Base-by-base conservation (phyloP, 2,113 vertebrate species). In the Zapornia atra region DNA sequence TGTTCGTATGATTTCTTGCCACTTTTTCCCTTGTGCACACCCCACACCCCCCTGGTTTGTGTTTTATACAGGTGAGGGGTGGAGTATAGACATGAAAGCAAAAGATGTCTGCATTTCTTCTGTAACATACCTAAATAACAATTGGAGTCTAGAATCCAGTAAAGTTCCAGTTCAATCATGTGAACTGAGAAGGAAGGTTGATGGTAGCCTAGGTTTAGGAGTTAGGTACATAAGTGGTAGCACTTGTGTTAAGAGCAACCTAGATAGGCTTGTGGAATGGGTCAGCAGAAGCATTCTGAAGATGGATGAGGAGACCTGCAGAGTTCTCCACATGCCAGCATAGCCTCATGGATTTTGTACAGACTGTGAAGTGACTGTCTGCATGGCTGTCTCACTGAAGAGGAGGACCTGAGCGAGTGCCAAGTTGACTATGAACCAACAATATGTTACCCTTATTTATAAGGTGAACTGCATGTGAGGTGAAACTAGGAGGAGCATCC, bases 251-350 rank as follows among this genome's bases (percentile, higher is more conserved):
- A 10, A 34, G 36, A 59, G 56, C 21, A 20, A 29, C 18, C 53
- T 66, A 15, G 42, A 26, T 53, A 46, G 0, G 0, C 42, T 44
- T 38, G 40, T 68, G 48, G 33, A 66, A 38, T 25, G 46, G 48
- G 34, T 68, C 48, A 57, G 22, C 34, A 56, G 66, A 56, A 70
- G 13, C 29, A 11, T 33, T 25, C 26, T 50, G 48, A 63, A 78
- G 34, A 3, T 46, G 3, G 14, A 26, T 25, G 33, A 11, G 51
- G 73, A 73, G 56, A 8, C 0, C 1, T 57, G 19, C 18, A 4
- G 29, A 36, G 34, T 12, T 83, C 22, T 78, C 11, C 5, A 2
- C 11, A 31, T 38, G 36, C 7, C 1, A 33, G 19, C 31, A 19
- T 51, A 31, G 56, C 34, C 31, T n/a, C 16, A 0, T 56, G 72